A percentile compares a stretch with the other conserved stretches of the same genome.
phyloP scores from a whole-genome alignment of 2,888 invertebrate genomes.

The Argyresthia albistria region DNA sequence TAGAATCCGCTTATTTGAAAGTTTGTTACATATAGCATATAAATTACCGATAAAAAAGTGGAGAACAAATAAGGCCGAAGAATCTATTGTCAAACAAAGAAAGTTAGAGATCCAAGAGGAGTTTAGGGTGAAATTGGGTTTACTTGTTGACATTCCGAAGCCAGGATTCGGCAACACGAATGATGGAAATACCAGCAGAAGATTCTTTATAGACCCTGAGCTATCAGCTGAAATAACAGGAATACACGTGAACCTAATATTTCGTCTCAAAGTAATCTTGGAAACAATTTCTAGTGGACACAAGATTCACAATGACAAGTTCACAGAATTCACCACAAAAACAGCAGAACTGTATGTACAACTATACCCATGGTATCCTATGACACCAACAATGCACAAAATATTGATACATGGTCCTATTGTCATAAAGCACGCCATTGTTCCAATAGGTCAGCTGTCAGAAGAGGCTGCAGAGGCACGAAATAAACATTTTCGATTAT shows the following conservation, averaged over 20 bases:
- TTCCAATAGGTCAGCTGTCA: no score
- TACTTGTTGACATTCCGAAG: conserved; percentile 26
- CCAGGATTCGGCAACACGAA: conserved; percentile 18
- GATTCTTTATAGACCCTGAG: conserved; percentile 21
- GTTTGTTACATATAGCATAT: conserved; percentile 14
- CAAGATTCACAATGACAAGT: conserved; percentile 7
- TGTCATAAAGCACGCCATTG: no score
- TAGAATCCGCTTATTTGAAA: conserved; percentile 15
- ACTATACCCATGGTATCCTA: conserved; percentile 21
- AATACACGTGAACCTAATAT: conserved; percentile 14
- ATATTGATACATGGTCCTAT: no score
- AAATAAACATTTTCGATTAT: no score
- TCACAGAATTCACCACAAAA: conserved; percentile 9
- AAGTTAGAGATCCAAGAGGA: conserved; percentile 14
- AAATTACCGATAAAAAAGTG: conserved; percentile 16
- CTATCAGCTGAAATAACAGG: conserved; percentile 21
- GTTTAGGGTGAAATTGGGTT: conserved; percentile 16
- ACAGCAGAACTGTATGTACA: conserved; percentile 21
- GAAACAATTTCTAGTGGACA: no score
- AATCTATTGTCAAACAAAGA: conserved; percentile 11
- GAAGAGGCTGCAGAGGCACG: no score
- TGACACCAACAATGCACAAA: conserved; percentile 27
- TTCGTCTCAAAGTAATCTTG: conserved; percentile 18
- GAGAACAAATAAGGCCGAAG: conserved; percentile 12
- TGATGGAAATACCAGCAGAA: conserved; percentile 17